These are phyloP conservation scores for Tyria jacobaeae DNA, from an alignment of 2,888 invertebrate genomes.

Conservation along the genomic window DNA sequence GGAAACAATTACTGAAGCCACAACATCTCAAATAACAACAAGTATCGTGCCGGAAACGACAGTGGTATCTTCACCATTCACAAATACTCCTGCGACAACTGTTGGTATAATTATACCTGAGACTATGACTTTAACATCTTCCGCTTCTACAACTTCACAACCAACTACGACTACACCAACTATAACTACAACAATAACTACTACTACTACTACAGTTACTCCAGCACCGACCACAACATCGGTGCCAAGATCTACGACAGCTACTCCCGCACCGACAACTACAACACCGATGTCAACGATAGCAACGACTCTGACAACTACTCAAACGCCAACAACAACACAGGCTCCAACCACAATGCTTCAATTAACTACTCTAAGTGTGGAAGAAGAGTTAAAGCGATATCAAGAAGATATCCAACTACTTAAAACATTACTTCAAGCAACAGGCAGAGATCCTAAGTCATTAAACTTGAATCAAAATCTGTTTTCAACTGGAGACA, in stretches of 20 bases:
- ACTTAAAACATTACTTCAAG: slow-evolving; percentile 63
- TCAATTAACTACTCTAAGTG: slow-evolving; percentile 55
- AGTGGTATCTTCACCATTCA: slow-evolving; percentile 44
- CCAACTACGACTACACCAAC: slow-evolving; percentile 44
- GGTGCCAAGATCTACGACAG: too few relatives aligned
- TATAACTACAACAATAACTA: slow-evolving; percentile 32
- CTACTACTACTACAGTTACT: too few relatives aligned
- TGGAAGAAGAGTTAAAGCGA: slow-evolving; percentile 63
- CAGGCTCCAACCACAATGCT: slow-evolving; percentile 47
- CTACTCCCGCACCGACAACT: slow-evolving; percentile 41
- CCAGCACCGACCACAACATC: slow-evolving; percentile 46
- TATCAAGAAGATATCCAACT: slow-evolving; percentile 69
- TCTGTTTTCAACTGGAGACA: slow-evolving; percentile 43
- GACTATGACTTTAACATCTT: slow-evolving; percentile 44
- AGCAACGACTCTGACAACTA: slow-evolving; percentile 33
- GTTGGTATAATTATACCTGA: slow-evolving; percentile 56
- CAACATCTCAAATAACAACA: slow-evolving; percentile 51
- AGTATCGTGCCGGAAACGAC: slow-evolving; percentile 42
- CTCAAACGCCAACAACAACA: slow-evolving; percentile 38
- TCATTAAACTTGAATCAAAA: slow-evolving; percentile 65
- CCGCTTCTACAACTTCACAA: slow-evolving; percentile 44
- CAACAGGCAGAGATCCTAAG: slow-evolving; percentile 76
- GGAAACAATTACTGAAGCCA: slow-evolving; percentile 53
- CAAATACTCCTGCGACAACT: slow-evolving; percentile 47
- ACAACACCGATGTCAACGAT: slow-evolving; percentile 46